phyloP scores from a whole-genome alignment of 2,797 vertebrate genomes.

The Microcaecilia unicolor region DNA sequence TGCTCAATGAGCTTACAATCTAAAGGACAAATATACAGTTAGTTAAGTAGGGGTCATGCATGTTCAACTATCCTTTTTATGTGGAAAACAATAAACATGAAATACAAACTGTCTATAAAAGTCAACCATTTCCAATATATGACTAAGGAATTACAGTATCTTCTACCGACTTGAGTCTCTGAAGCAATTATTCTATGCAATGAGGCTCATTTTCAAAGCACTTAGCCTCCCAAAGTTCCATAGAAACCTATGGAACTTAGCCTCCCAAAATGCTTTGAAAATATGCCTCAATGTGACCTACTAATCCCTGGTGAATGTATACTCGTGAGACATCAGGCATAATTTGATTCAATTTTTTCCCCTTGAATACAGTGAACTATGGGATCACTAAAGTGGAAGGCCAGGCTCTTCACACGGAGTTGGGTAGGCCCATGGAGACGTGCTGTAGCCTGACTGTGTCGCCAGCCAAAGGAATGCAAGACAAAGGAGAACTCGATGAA shows the following conservation, averaged over 20 bases:
- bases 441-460: conserved; percentile 77
- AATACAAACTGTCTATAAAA: not conserved
- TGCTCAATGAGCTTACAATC: too few species aligned
- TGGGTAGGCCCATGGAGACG: conserved; percentile 73
- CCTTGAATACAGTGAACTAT: conserved; percentile 59
- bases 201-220: too few species aligned
- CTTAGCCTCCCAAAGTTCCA: too few species aligned
- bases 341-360: conserved; percentile 12
- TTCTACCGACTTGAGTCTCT: accelerated
- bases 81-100: too few species aligned
- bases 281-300: too few species aligned
- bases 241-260: too few species aligned
- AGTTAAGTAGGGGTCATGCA: too few species aligned
- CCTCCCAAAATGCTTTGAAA: too few species aligned
- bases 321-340: not conserved
- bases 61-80: too few species aligned
- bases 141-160: not conserved
- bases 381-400: conserved; percentile 76
- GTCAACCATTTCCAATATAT: not conserved
- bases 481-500: conserved; percentile 78
- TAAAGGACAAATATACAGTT: too few species aligned
- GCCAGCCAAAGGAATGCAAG: conserved; percentile 61
- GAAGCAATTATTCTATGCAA: accelerated
- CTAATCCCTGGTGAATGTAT: not conserved
- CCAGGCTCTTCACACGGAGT: conserved; percentile 66